These are phyloP conservation scores for Lasaia peninsularis DNA, from an alignment of 1,140 invertebrate genomes.

Conservation along the genomic window DNA sequence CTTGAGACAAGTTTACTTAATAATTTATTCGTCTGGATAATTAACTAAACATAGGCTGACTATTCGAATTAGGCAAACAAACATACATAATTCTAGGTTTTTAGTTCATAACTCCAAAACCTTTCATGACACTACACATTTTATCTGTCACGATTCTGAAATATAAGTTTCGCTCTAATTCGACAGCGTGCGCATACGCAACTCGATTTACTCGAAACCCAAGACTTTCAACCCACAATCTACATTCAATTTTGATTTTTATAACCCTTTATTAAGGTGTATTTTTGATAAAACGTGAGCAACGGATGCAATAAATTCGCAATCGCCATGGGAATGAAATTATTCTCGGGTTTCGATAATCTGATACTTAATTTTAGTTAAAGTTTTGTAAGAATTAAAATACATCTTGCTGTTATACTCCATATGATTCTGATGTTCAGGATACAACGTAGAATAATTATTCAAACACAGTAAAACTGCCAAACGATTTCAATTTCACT, in stretches of 20 bases:
- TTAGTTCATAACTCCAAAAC: neutral
- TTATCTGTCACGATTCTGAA: slow-evolving; percentile 21
- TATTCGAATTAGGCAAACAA: neutral
- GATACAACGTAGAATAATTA: too few relatives aligned
- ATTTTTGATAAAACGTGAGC: neutral
- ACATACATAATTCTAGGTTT: neutral
- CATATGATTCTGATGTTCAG: too few relatives aligned
- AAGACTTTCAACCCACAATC: neutral
- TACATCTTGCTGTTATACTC: neutral
- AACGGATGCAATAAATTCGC: slow-evolving; percentile 12
- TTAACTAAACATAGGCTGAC: too few relatives aligned
- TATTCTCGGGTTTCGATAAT: slow-evolving; percentile 14
- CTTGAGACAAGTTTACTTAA: too few relatives aligned
- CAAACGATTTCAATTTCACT: too few relatives aligned
- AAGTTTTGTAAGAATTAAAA: slow-evolving; percentile 4
- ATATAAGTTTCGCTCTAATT: slow-evolving; percentile 26
- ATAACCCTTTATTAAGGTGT: neutral
- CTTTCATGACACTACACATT: slow-evolving; percentile 11
- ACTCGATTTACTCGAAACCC: slow-evolving; percentile 6
- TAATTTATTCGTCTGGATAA: too few relatives aligned
- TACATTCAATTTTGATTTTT: slow-evolving; percentile 3
- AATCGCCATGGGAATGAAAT: slow-evolving; percentile 18
- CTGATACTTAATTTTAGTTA: neutral
- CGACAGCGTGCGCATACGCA: slow-evolving; percentile 18
- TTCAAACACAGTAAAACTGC: too few relatives aligned